phyloP scores from a whole-genome alignment of 2,888 invertebrate genomes.

The Tachystola acroxantha region DNA sequence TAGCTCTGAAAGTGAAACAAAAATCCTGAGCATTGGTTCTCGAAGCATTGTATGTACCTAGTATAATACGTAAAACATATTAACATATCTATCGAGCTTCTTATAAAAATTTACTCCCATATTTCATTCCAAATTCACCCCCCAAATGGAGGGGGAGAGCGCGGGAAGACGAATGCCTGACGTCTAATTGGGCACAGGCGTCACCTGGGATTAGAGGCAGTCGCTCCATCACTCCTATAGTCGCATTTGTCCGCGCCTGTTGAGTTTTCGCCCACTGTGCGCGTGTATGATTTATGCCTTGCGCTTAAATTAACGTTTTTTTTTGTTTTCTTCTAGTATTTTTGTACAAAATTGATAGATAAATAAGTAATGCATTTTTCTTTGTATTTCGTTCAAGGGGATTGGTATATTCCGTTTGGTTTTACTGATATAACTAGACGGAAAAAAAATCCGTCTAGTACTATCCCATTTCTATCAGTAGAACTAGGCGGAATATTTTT shows the following conservation, averaged over 20 bases:
- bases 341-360: background rate
- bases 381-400: too few relatives aligned
- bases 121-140: slow-evolving; percentile 33
- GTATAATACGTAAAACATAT: too few relatives aligned
- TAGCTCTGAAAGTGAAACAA: too few relatives aligned
- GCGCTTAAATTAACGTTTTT: slow-evolving; percentile 10
- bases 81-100: too few relatives aligned
- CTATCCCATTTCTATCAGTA: too few relatives aligned
- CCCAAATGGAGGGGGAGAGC: slow-evolving; percentile 28
- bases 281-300: slow-evolving; percentile 16
- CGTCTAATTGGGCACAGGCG: slow-evolving; percentile 63
- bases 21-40: too few relatives aligned
- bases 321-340: background rate
- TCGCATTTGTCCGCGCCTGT: slow-evolving; percentile 62
- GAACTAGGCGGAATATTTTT: too few relatives aligned
- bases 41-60: too few relatives aligned
- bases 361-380: too few relatives aligned
- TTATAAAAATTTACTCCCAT: slow-evolving; percentile 36
- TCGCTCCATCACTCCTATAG: slow-evolving; percentile 52
- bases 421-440: too few relatives aligned
- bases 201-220: slow-evolving; percentile 57
- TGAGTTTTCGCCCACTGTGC: slow-evolving; percentile 25
- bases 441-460: too few relatives aligned
- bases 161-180: slow-evolving; percentile 66
- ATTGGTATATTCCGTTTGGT: too few relatives aligned